These are phyloP conservation scores for Drosophila sucinea DNA, from an alignment of 1,140 invertebrate genomes.

Conservation along the genomic window DNA sequence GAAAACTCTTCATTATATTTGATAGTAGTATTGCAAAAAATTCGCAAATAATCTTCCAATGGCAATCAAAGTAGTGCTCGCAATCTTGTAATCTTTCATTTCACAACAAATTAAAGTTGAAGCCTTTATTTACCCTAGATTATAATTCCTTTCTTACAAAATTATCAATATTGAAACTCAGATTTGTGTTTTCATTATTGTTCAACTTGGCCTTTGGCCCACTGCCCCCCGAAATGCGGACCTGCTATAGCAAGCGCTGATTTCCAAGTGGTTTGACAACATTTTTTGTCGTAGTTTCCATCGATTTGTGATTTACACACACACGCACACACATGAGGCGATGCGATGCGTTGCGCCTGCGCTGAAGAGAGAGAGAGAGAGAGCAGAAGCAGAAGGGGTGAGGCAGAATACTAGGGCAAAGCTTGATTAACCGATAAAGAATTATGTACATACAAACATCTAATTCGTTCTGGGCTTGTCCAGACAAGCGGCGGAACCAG, in stretches of 20 bases:
- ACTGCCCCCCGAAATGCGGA: background rate
- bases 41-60: too few relatives aligned
- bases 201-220: background rate
- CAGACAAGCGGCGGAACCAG: background rate
- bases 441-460: background rate
- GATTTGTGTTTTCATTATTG: background rate
- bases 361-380: background rate
- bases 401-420: constrained; percentile 6
- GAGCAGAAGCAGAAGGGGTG: background rate
- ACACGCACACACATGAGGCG: background rate
- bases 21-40: too few relatives aligned
- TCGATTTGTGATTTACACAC: constrained; percentile 5
- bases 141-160: too few relatives aligned
- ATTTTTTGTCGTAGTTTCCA: constrained; percentile 3
- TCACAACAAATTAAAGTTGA: too few relatives aligned
- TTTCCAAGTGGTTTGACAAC: constrained; percentile 6
- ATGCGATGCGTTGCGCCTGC: background rate
- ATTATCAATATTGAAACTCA: too few relatives aligned
- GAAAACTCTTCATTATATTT: too few relatives aligned
- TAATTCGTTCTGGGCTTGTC: background rate
- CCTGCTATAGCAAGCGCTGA: background rate
- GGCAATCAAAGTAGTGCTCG: too few relatives aligned
- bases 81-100: too few relatives aligned
- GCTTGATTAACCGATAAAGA: constrained; percentile 5
- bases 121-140: too few relatives aligned